These are phyloP conservation scores for Platysteira castanea DNA, from an alignment of 2,113 vertebrate genomes.

Conservation along the genomic window DNA sequence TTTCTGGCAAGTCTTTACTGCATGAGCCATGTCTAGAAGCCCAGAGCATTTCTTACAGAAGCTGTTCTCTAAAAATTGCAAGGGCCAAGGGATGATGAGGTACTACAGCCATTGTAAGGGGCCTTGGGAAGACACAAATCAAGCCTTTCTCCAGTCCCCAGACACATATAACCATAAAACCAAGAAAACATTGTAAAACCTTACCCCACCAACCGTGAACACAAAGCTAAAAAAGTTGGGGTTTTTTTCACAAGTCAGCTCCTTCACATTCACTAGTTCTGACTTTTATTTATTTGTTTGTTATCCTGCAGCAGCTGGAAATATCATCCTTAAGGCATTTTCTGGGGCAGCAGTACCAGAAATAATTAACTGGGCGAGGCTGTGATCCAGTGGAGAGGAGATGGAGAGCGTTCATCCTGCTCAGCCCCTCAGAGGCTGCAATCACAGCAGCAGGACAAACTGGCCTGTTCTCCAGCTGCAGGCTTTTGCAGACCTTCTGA, in stretches of 20 bases:
- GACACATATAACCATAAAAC: not conserved
- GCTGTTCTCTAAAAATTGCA: not conserved
- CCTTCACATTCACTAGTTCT: not conserved
- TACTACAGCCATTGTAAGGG: not conserved
- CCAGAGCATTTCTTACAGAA: not conserved
- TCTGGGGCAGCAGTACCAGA: not conserved
- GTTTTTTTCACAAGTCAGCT: not conserved
- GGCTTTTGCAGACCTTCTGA: not conserved
- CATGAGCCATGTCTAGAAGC: not conserved
- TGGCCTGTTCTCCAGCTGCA: not conserved
- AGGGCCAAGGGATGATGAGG: not conserved
- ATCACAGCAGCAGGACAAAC: not conserved
- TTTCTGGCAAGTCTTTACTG: not conserved
- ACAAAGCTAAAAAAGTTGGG: not conserved
- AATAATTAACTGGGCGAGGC: constrained; percentile 3
- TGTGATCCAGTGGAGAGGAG: not conserved
- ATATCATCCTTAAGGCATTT: not conserved
- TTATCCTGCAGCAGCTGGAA: not conserved
- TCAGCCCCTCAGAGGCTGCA: not conserved
- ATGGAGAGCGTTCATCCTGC: not conserved
- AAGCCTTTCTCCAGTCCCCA: not conserved
- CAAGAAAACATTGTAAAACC: not conserved
- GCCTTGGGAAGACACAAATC: not conserved
- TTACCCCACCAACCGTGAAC: fast-evolving
- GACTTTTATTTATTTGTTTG: not conserved